phyloP scores from a whole-genome alignment of 1,140 invertebrate genomes.

The Maniola jurtina region DNA sequence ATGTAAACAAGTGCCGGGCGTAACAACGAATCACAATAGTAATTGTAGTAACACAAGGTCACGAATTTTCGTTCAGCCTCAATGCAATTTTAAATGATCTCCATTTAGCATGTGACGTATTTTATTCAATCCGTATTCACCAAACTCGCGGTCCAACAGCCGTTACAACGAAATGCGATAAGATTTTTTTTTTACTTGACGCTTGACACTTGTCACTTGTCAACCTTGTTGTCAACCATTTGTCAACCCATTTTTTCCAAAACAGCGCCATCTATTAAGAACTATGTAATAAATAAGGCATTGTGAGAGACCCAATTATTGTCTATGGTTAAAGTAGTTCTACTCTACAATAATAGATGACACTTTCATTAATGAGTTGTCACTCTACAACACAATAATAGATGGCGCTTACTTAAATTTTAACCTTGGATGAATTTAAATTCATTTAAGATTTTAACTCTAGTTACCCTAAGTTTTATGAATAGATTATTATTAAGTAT shows the following conservation, averaged over 20 bases:
- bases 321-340: neutral
- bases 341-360: neutral
- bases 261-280: slow-evolving; percentile 23
- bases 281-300: neutral
- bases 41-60: slow-evolving; percentile 54
- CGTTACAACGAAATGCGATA: slow-evolving; percentile 39
- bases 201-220: neutral
- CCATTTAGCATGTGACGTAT: slow-evolving; percentile 55
- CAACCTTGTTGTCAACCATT: no score
- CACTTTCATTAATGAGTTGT: no score
- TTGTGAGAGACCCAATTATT: neutral
- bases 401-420: no score
- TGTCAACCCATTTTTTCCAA: slow-evolving; percentile 17
- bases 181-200: slow-evolving; percentile 32
- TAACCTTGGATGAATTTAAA: no score
- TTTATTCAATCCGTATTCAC: slow-evolving; percentile 52
- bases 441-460: no score
- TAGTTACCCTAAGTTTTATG: no score
- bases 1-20: slow-evolving; percentile 69
- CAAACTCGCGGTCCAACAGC: slow-evolving; percentile 36
- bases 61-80: slow-evolving; percentile 45
- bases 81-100: slow-evolving; percentile 52
- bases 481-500: no score
- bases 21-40: slow-evolving; percentile 57
- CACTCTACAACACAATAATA: no score